Percentiles rank a stretch among this genome's conserved stretches.
These are phyloP conservation scores for Drosophila ustulata DNA, from an alignment of 2,888 invertebrate genomes.

Conservation along the genomic window DNA sequence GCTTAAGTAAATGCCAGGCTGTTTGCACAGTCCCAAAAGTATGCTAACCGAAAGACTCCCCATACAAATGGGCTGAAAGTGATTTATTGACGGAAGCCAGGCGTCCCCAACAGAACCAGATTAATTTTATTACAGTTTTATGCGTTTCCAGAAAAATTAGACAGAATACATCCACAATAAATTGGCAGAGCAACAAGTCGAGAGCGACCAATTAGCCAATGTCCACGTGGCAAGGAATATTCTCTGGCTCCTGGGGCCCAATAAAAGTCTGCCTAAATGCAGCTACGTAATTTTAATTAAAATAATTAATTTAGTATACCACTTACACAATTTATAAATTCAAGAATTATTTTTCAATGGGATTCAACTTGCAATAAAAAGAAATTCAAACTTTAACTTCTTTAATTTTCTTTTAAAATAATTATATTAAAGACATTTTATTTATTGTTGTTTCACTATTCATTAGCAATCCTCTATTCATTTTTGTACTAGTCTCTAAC, in stretches of 20 bases:
- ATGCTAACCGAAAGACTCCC: background rate
- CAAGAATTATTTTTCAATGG: too few relatives aligned
- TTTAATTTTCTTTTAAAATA: too few relatives aligned
- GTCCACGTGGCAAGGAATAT: background rate
- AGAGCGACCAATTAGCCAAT: background rate
- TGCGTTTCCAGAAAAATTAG: background rate
- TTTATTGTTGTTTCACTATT: too few relatives aligned
- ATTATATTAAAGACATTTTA: too few relatives aligned
- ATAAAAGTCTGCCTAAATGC: too few relatives aligned
- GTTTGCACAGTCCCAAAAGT: slow-evolving; percentile 7
- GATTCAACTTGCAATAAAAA: too few relatives aligned
- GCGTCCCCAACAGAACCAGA: background rate
- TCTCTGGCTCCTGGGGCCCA: too few relatives aligned
- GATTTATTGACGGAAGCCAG: slow-evolving; percentile 6
- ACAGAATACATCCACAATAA: background rate
- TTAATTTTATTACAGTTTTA: background rate
- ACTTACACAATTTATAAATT: too few relatives aligned
- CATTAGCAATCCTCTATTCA: too few relatives aligned
- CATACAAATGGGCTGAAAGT: background rate
- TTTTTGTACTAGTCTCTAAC: too few relatives aligned
- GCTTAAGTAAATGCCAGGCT: slow-evolving; percentile 12
- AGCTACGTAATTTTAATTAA: background rate
- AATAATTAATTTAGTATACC: background rate
- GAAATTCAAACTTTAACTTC: too few relatives aligned
- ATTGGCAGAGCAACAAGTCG: background rate